Evolutionary conservation across 2,888 invertebrate species (phyloP).

Genomic region (Clepsis dumicolana): DNA sequence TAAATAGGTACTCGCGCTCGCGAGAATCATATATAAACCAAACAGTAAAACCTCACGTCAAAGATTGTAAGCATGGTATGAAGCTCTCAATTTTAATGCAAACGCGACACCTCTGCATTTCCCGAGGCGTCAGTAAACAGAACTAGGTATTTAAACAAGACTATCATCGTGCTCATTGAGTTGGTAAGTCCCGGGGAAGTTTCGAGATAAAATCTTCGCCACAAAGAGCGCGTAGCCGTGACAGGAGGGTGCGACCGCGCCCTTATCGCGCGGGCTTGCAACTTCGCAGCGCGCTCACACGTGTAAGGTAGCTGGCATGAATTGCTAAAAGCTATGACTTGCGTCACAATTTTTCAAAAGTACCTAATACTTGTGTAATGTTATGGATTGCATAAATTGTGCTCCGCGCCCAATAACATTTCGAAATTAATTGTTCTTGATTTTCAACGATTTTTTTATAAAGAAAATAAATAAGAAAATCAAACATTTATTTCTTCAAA

Average conservation of each 20-base stretch:
- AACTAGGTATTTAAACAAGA: conserved; percentile 35
- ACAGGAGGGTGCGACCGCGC: conserved; percentile 58
- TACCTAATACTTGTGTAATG: no score
- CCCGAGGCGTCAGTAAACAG: conserved; percentile 21
- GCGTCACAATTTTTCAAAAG: not conserved
- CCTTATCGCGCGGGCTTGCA: conserved; percentile 57
- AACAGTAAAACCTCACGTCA: not conserved
- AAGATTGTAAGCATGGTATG: conserved; percentile 8
- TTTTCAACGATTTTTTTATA: no score
- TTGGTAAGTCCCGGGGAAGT: conserved; percentile 66
- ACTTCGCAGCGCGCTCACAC: conserved; percentile 55
- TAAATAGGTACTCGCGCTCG: no score
- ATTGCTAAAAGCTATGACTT: conserved; percentile 37
- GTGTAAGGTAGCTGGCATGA: conserved; percentile 12
- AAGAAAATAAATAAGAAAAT: no score
- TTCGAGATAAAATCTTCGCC: conserved; percentile 67
- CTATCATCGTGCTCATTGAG: conserved; percentile 42
- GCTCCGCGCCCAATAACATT: no score
- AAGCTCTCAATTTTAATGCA: conserved; percentile 26
- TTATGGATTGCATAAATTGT: no score
- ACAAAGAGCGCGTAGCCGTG: conserved; percentile 62
- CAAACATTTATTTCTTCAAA: no score
- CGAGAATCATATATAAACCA: not conserved
- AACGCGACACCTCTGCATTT: conserved; percentile 27
- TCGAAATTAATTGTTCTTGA: no score